Base-by-base conservation (phyloP, 2,797 vertebrate genomes). In the Apogon talboti region DNA sequence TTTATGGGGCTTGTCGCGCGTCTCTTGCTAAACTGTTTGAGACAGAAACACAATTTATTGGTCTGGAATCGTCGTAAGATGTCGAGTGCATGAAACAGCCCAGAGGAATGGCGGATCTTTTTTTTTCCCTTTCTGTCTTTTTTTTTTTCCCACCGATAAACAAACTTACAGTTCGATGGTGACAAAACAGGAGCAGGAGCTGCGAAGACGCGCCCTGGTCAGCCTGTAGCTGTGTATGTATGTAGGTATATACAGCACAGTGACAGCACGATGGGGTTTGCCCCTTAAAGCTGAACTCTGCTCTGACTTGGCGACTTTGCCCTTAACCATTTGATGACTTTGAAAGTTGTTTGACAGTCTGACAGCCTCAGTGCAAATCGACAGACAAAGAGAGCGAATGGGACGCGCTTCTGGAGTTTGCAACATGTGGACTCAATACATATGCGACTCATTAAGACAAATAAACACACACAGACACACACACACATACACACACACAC, bases 1-100 rank as follows among this genome's bases (percentile, higher is more conserved):
- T 94, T 93, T 94, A 94, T 94, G 92, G 90, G 79, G 80, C 87
- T 89, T 78, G 88, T 89, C 85, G 87, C 79, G 78, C 86, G 85
- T 84, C 85, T 85, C 85, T 87, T 67, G 78, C 84, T 89, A 82
- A 91, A 90, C 89, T 83, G 86, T 89, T 91, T 46, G 79, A 78
- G 86, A 87, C 89, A 79, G 78, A 90, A 86, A 76, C 70, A 43
- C 67, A 83, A 89, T 92, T 91, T 88, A 92, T 92, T 81, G 82
- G 88, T 89, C 86, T 91, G 78, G 74, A 76, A 45, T 56, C 64
- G 64, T 62, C 51, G 50, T 74, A 70, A 4, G 70, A 75, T 75
- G 47, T 44, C 46, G 38, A 16, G 58, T 51, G 48, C 63, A 47
- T 4, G 68, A 7, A 59, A 16, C 19, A 9, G 73, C 43, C 37